Evolutionary conservation across 2,888 invertebrate species (phyloP).

Genomic region (Frankliniella fusca): DNA sequence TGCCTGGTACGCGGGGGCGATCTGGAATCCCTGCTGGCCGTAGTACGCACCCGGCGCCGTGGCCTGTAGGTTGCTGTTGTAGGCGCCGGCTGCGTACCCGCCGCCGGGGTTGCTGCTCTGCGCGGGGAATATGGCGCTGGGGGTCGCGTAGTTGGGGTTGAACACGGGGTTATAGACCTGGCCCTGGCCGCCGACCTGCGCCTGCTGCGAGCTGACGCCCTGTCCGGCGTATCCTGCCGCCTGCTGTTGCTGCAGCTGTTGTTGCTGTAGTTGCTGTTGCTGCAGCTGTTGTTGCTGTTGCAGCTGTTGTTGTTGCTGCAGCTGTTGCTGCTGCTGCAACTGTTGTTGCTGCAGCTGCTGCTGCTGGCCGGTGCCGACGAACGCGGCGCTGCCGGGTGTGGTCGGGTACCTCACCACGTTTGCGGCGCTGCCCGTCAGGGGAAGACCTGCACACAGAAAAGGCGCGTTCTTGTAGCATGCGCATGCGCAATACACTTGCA

Average conservation of each 20-base stretch:
- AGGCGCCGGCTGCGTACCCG: not conserved
- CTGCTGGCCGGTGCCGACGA: not conserved
- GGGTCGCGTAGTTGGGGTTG: not conserved
- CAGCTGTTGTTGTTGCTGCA: not conserved
- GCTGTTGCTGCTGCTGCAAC: not conserved
- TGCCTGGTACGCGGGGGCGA: not conserved
- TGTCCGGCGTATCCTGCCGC: not conserved
- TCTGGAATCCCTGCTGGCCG: not conserved
- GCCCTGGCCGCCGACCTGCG: not conserved
- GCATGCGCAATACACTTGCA: no score
- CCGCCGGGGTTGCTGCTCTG: not conserved
- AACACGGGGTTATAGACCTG: not conserved
- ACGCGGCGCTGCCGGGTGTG: not conserved
- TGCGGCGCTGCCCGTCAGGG: not conserved
- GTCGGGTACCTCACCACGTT: constrained; percentile 5
- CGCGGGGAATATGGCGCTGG: not conserved
- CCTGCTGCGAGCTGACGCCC: not conserved
- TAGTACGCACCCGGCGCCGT: not conserved
- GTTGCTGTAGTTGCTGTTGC: not conserved
- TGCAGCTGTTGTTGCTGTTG: not conserved
- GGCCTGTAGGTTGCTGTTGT: not conserved
- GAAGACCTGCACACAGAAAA: not conserved
- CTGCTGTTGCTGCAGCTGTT: constrained; percentile 3
- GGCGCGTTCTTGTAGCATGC: no score
- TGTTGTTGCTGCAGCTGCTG: not conserved